Base-by-base conservation (phyloP, 1,140 invertebrate genomes). In the Xylocopa sonorina region DNA sequence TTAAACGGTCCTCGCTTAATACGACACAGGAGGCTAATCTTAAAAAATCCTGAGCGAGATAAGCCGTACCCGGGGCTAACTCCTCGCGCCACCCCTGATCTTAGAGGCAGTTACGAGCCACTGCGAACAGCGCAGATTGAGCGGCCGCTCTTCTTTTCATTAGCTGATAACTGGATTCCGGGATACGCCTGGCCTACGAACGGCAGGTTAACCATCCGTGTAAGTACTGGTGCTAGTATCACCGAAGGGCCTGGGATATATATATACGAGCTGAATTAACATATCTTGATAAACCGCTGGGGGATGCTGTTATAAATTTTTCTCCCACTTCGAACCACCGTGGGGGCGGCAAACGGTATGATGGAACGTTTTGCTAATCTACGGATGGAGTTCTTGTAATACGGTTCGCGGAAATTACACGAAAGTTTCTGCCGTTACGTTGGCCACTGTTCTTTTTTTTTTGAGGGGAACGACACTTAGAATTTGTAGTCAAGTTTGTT, bases 1-100 rank as follows among this genome's bases (percentile, higher is more conserved):
- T 90, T 88, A 88, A 90, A 91, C 85, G 87, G 83, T 89, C 84
- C 87, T 84, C 84, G 85, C 84, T 89, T 92, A 91, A 92, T 92
- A 90, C 90, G 88, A 92, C 91, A 91, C 92, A 87, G 89, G 91
- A 92, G 91, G 89, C 89, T 92, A 92, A 92, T 92, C 90, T 92
- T 90, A 88, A 88, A 89, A 86, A 89, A 90, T 85, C 81, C 81
- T 81, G 67, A 71, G 62, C 69, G 38, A 89, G 89, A 92, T 90
- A 92, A 91, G 88, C 86, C 83, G 88, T 81, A 73, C 80, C 78
- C 81, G 80, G 86, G 85, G 86, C 86, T 87, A 80, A 72, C 80
- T 82, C 66, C 55, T 67, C 77, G 74, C 60, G 78, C 80, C 38
- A 34, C 50, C 71, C 62, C 62, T 50, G 50, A 80, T 80, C 74